A percentile compares a stretch with the other conserved stretches of the same genome.
Evolutionary conservation across 1,140 invertebrate genomes (phyloP).

Genomic region (Hesperophylax magnus): DNA sequence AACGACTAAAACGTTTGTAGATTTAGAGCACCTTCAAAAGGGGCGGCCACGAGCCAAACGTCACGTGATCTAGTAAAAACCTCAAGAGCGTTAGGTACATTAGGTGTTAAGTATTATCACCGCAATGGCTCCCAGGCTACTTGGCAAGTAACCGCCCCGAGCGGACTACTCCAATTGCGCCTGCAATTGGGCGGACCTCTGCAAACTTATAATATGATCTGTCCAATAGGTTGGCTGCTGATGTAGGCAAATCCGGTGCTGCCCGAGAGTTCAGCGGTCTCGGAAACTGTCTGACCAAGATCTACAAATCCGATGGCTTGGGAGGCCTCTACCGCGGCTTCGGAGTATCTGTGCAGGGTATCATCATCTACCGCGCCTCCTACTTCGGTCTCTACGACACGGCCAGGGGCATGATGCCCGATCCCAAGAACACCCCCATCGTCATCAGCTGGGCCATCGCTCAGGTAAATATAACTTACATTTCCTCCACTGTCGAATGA

Average conservation of each 20-base stretch:
- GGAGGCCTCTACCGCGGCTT: constrained; percentile 94
- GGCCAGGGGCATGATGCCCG: constrained; percentile 86
- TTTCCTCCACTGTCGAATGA: too few species aligned
- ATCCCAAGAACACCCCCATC: constrained; percentile 88
- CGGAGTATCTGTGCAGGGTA: constrained; percentile 92
- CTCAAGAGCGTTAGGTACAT: too few species aligned
- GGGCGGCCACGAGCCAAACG: too few species aligned
- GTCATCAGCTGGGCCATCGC: constrained; percentile 91
- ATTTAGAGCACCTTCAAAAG: too few species aligned
- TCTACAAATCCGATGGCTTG: constrained; percentile 90
- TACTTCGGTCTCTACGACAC: constrained; percentile 98
- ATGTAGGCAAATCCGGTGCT: constrained; percentile 84
- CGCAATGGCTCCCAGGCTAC: too few species aligned
- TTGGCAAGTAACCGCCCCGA: too few species aligned
- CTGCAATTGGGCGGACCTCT: constrained; percentile 51
- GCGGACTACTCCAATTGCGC: too few species aligned
- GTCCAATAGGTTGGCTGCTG: constrained; percentile 75
- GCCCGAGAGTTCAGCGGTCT: constrained; percentile 91
- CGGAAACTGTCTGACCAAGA: constrained; percentile 89
- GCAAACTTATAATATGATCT: too few species aligned
- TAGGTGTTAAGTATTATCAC: too few species aligned
- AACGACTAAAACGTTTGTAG: too few species aligned
- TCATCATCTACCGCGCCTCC: constrained; percentile 90
- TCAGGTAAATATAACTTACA: constrained; percentile 55
- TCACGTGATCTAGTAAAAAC: too few species aligned